Base-by-base conservation (phyloP, 2,888 invertebrate species). In the Orthosia gracilis region DNA sequence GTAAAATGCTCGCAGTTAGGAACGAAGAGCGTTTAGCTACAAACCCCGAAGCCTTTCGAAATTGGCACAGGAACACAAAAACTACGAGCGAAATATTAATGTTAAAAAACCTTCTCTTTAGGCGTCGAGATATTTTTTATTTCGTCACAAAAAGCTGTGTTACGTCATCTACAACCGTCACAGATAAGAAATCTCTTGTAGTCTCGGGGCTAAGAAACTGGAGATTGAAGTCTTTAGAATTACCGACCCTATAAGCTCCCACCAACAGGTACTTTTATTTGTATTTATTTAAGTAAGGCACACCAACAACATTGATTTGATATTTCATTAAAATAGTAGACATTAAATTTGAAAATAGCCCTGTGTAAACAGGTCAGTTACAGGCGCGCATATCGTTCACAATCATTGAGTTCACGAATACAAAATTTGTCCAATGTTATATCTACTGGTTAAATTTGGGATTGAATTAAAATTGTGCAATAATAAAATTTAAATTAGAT, bases 151-250 rank as follows among this genome's bases (percentile, higher is more conserved):
- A 83, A 67, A 55, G 64, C 79, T 21, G 45, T 62, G 76, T 87
- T 85, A 83, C 83, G 87, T 87, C 85, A 87, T 86, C 79, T 73
- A 63, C 76, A 76, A 62, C 61, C 76, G 80, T 76, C 75, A 77
- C 68, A 59, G 79, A 86, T 69, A 79, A 79, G 76, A 80, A 78
- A 69, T 71, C 73, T 78, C 65, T 85, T 40, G 66, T 65, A 67
- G 61, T 21, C 15, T 21, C 52, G 26, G 61, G 87, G 83, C 83
- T 81, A 75, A 61, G 54, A 82, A 84, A 77, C 57, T 62, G 0
- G 83, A 78, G 83, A 49, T 0, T 40, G 0, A 31, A 1, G 7
- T 40, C 40, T 69, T 45, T 0, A 23, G 15, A 40, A n/a, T 55
- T 11, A 66, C 18, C 4, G 11, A 5, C 23, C 15, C 1, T 7